Percentiles rank a stretch among this genome's conserved stretches.
Evolutionary conservation across 2,888 invertebrate species (phyloP).

Genomic region (Xylophagus ater): DNA sequence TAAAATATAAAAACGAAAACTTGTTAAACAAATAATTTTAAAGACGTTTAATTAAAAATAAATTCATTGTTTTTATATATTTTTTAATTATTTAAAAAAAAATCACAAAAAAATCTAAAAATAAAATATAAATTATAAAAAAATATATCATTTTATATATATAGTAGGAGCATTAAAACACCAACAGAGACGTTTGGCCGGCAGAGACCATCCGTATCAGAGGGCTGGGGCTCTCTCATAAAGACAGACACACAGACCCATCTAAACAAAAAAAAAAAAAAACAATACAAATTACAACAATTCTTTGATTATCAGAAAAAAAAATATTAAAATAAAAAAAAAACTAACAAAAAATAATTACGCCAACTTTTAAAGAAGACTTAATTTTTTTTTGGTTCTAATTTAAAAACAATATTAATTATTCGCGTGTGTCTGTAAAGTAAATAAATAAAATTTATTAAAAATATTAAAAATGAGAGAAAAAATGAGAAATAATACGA

Average conservation of each 20-base stretch:
- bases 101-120: constrained; percentile 8
- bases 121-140: constrained; percentile 14
- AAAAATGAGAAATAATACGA: not conserved
- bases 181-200: constrained; percentile 76
- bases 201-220: constrained; percentile 93
- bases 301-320: not conserved
- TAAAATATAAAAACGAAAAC: no score
- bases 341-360: constrained; percentile 3
- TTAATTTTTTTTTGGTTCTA: no score
- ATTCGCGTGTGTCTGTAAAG: no score
- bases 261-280: not conserved
- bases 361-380: constrained; percentile 3
- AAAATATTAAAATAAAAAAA: constrained; percentile 5
- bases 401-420: no score
- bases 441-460: constrained; percentile 1
- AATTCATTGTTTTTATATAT: not conserved
- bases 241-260: constrained; percentile 16
- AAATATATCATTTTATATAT: constrained; percentile 17
- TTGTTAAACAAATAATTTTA: no score
- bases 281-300: not conserved
- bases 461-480: constrained; percentile 2
- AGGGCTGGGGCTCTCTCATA: constrained; percentile 78
- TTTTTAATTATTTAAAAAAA: constrained; percentile 1
- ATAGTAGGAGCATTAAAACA: constrained; percentile 43
- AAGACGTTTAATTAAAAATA: no score